Evolutionary conservation across 2,113 vertebrate species (phyloP), one percentile per base, ranked within the genome.

Genomic region (Rhineura floridana): DNA sequence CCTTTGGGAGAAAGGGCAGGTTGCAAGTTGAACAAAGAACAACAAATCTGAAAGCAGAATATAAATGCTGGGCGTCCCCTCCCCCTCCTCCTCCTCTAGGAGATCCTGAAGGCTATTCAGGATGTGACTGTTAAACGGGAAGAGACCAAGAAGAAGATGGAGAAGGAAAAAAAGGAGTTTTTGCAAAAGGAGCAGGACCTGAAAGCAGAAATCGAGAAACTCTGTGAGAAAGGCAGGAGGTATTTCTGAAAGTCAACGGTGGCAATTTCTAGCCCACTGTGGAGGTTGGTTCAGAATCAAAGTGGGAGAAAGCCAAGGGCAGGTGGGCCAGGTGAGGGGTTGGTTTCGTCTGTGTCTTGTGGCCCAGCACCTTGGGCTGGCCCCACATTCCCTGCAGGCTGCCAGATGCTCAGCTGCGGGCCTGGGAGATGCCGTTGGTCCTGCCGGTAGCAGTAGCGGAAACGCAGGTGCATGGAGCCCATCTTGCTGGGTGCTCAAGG

Each of bases 131-230:
- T 96, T 80, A 98, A 97, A 85, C 94, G 97, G 11, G 97, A 98
- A 85, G 98, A 98, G 91, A 96, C 98, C 0, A 97, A 95, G 90
- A 97, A 97, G 90, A 98, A 97, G 91, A 97, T 98, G 92, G 96
- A 98, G 89, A 97, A 98, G 78, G 98, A 98, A 30, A 97, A 97
- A 94, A 98, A 98, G 36, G 97, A 98, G 44, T 98, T 97, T 86
- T 69, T 95, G 83, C 96, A 97, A 90, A 98, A 98, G 82, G 97
- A 97, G 65, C 97, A 97, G 88, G 98, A 98, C 82, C 93, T 98
- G 90, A 97, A 96, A 81, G 95, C 96, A 6, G 98, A 98, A 89
- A 97, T 97, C 21, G 96, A 97, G 90, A 97, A 96, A 6, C 95
- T 98, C 86, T 97, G 97, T 70, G 96, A 97, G 91, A 97, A 97